Evolutionary conservation across 1,140 invertebrate genomes (phyloP).

Genomic region (Magallana gigas): DNA sequence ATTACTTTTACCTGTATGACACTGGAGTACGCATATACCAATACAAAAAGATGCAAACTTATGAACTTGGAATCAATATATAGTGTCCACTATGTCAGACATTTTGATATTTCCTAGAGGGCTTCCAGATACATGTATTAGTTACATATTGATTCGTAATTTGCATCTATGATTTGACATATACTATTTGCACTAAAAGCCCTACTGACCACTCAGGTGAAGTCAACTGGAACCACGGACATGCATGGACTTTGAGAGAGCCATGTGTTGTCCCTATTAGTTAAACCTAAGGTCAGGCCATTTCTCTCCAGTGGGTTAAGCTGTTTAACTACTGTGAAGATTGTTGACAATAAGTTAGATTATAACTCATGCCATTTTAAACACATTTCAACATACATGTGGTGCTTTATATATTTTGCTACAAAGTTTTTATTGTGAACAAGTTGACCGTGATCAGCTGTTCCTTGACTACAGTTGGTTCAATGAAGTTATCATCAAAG

Average conservation of each 20-base stretch:
- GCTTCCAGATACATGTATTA: too few species aligned
- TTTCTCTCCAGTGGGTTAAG: neutral
- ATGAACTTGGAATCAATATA: too few species aligned
- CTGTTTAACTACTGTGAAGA: neutral
- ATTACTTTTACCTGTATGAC: too few species aligned
- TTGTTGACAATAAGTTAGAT: conserved; percentile 1
- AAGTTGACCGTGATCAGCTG: neutral
- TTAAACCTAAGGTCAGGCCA: neutral
- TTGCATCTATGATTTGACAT: too few species aligned
- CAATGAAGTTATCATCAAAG: neutral
- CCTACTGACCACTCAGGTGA: neutral
- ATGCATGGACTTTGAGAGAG: neutral
- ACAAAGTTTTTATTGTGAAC: neutral
- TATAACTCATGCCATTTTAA: neutral
- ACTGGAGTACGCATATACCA: too few species aligned
- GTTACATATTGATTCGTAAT: neutral
- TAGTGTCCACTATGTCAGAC: too few species aligned
- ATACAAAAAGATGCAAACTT: too few species aligned
- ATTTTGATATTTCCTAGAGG: too few species aligned
- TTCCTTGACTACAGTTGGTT: neutral
- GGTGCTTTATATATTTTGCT: neutral
- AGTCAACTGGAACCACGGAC: neutral
- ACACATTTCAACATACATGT: neutral
- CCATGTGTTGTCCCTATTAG: neutral
- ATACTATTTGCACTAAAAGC: neutral